A percentile compares a stretch with the other conserved stretches of the same genome.
Conservation (phyloP, 1,140 invertebrate species). For the Aphelenchoides fujianensis region DNA sequence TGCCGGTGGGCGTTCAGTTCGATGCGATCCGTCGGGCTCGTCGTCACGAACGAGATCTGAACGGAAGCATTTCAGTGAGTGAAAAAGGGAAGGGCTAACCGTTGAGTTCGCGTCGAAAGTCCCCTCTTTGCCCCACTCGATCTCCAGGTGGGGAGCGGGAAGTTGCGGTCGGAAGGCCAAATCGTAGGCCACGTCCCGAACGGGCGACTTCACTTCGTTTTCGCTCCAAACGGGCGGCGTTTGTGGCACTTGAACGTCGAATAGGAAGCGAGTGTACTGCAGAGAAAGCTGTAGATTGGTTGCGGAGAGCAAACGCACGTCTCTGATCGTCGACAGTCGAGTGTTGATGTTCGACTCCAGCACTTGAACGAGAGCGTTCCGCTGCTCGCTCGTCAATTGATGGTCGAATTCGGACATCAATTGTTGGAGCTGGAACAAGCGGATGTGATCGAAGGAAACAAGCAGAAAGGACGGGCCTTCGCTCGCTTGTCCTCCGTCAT, state of each 20-base stretch:
- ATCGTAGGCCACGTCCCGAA: neutral
- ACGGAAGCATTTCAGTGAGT: neutral
- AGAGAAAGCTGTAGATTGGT: neutral
- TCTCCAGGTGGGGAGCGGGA: neutral
- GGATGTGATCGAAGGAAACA: too few relatives aligned
- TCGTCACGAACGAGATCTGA: neutral
- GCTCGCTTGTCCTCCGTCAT: too few relatives aligned
- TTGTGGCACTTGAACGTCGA: neutral
- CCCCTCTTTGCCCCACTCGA: neutral
- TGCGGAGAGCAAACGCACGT: neutral
- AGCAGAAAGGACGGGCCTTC: too few relatives aligned
- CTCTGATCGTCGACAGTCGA: neutral
- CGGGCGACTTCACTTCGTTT: neutral
- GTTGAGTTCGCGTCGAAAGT: neutral
- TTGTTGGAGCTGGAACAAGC: neutral
- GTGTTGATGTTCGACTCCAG: slow-evolving; percentile 9
- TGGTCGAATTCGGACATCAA: neutral
- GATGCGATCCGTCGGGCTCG: neutral
- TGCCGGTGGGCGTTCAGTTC: neutral
- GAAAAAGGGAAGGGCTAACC: neutral
- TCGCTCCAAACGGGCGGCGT: neutral
- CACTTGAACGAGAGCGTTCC: neutral
- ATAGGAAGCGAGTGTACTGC: slow-evolving; percentile 1
- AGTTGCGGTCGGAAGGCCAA: neutral
- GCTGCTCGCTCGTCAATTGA: neutral